Conservation (phyloP, 2,797 vertebrate genomes). For the Orestias chungarensis region DNA sequence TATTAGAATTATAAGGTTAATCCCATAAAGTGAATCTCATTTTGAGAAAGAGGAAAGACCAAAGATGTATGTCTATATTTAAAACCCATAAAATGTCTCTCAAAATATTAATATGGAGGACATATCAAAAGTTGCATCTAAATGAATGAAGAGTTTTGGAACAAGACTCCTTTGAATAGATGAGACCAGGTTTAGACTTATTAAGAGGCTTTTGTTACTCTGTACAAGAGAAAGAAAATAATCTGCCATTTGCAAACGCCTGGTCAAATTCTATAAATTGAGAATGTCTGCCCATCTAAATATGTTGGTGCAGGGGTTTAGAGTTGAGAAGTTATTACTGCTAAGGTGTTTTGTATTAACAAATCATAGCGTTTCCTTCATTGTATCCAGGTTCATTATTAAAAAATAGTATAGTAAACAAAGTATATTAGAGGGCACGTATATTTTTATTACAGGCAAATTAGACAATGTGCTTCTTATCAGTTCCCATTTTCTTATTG, state of each 20-base stretch:
- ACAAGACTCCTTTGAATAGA: background rate
- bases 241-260: background rate
- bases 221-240: background rate
- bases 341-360: background rate
- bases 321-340: background rate
- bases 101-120: background rate
- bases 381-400: background rate
- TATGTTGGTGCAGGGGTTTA: background rate
- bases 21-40: background rate
- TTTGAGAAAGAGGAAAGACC: background rate
- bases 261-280: background rate
- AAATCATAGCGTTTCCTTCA: too few species aligned
- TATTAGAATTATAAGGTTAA: background rate
- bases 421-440: background rate
- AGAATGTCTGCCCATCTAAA: background rate
- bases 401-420: too few species aligned
- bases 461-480: background rate
- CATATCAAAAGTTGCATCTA: background rate
- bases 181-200: background rate
- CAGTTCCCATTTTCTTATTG: background rate
- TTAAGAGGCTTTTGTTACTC: background rate
- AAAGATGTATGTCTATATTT: background rate
- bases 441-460: background rate
- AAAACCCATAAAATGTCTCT: background rate
- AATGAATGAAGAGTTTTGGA: background rate